Percentiles rank a stretch among this genome's conserved stretches.
phyloP scores from a whole-genome alignment of 2,888 invertebrate genomes.

The Rhimphoctona megacephalus region DNA sequence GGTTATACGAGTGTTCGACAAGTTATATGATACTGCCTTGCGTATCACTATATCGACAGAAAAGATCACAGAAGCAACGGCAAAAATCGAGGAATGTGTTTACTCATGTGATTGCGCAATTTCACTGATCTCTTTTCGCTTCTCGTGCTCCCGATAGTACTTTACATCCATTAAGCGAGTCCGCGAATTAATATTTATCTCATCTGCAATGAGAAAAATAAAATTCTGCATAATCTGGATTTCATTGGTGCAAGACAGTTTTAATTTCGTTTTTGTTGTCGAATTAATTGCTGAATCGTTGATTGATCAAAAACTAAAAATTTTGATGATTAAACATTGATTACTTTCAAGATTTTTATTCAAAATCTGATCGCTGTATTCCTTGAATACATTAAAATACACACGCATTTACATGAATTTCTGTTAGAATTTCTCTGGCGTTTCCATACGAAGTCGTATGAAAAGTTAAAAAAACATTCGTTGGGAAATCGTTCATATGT shows the following conservation, averaged over 20 bases:
- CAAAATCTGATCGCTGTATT: no score
- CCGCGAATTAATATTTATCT: not conserved
- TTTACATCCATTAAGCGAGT: slow-evolving; percentile 6
- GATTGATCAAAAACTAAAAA: no score
- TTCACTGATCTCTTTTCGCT: slow-evolving; percentile 15
- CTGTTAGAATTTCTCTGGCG: not conserved
- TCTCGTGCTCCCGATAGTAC: not conserved
- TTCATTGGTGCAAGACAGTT: not conserved
- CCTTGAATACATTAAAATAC: no score
- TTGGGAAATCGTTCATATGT: no score
- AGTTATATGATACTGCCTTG: slow-evolving; percentile 27
- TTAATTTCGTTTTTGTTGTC: not conserved
- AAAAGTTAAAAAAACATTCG: not conserved
- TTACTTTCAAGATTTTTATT: no score
- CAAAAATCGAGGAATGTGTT: slow-evolving; percentile 40
- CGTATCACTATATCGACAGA: slow-evolving; percentile 7
- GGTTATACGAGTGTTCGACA: slow-evolving; percentile 46
- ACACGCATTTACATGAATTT: not conserved
- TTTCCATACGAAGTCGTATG: not conserved
- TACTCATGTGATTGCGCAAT: slow-evolving; percentile 17
- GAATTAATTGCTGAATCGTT: no score
- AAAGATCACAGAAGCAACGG: slow-evolving; percentile 36
- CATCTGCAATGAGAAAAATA: no score
- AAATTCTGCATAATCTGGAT: not conserved
- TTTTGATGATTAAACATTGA: no score